These are phyloP conservation scores for Drosophila siamana DNA, from an alignment of 2,888 invertebrate species.

Conservation along the genomic window DNA sequence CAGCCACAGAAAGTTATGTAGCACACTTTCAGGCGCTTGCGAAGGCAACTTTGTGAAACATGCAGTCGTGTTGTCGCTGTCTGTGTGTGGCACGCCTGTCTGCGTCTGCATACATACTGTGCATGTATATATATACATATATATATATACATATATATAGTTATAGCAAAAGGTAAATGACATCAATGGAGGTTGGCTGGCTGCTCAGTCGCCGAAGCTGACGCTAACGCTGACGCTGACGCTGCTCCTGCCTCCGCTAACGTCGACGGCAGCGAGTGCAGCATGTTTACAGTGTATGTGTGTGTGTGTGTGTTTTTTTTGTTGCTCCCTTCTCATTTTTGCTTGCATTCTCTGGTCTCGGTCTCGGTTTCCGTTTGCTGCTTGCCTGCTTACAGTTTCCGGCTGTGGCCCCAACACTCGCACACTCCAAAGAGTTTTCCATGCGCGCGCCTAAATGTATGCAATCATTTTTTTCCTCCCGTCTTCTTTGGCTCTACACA, in stretches of 20 bases:
- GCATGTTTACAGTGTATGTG: constrained; percentile 44
- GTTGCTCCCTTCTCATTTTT: constrained; percentile 27
- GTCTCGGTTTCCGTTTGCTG: constrained; percentile 74
- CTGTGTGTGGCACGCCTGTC: constrained; percentile 16
- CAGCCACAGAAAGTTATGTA: constrained; percentile 27
- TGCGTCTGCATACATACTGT: constrained; percentile 19
- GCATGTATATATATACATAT: constrained; percentile 20
- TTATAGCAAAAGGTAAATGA: constrained; percentile 74
- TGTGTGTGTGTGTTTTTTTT: not conserved
- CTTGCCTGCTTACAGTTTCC: constrained; percentile 80
- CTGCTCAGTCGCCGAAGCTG: constrained; percentile 39
- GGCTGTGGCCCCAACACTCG: constrained; percentile 59
- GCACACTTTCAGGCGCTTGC: constrained; percentile 43
- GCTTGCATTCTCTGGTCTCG: constrained; percentile 62
- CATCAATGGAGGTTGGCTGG: constrained; percentile 78
- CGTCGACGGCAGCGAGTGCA: constrained; percentile 10
- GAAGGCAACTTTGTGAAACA: constrained; percentile 16
- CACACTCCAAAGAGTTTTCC: constrained; percentile 40
- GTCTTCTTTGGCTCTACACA: not conserved
- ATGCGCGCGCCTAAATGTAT: constrained; percentile 72
- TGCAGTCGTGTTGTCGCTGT: not conserved
- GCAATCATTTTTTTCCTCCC: constrained; percentile 51
- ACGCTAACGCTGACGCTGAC: constrained; percentile 19
- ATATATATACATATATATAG: constrained; percentile 33
- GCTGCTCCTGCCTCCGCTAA: constrained; percentile 13